Conservation (phyloP, 2,113 vertebrate genomes). For the Pyrgilauda ruficollis region DNA sequence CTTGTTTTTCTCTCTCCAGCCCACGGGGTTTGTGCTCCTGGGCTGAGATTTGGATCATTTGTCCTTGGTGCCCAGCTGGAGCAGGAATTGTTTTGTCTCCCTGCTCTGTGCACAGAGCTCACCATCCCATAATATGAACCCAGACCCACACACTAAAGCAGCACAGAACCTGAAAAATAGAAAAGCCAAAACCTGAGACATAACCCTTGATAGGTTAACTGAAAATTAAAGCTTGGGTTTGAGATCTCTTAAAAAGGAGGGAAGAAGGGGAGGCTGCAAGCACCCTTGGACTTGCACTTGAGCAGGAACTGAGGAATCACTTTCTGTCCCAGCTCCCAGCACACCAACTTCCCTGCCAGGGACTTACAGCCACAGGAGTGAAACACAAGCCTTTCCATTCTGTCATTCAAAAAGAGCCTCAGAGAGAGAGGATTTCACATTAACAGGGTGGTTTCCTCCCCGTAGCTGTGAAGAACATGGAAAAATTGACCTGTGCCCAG, state of each 20-base stretch:
- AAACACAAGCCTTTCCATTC: constrained; percentile 29
- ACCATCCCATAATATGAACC: fast-evolving
- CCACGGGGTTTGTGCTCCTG: background rate
- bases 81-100: background rate
- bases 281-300: background rate
- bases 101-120: background rate
- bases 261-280: background rate
- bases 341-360: background rate
- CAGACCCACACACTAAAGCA: too few species aligned
- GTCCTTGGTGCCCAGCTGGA: too few species aligned
- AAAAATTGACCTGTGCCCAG: constrained; percentile 34
- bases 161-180: background rate
- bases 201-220: background rate
- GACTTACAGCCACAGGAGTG: background rate
- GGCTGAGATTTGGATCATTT: too few species aligned
- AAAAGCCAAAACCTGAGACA: background rate
- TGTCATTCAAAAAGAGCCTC: background rate
- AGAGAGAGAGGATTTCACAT: constrained; percentile 1
- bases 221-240: background rate
- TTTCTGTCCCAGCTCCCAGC: background rate
- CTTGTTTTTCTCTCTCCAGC: background rate
- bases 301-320: constrained; percentile 9
- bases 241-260: background rate
- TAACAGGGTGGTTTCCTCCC: constrained; percentile 30
- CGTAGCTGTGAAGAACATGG: background rate